Evolutionary conservation across 2,797 vertebrate genomes (phyloP).

Genomic region (Cheirogaleus major): DNA sequence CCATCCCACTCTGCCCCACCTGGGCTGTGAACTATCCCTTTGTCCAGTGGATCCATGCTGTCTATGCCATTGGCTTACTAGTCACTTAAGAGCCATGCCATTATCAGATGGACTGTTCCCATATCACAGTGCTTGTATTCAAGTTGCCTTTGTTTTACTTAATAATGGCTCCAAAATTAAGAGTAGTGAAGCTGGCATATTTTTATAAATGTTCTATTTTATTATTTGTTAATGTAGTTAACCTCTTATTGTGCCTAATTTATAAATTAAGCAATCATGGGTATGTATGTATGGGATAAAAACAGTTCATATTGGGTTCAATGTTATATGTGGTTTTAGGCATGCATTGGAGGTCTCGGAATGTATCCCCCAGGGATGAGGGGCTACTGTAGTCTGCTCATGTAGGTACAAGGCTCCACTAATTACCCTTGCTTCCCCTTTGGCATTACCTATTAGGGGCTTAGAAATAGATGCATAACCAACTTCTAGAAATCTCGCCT

Average conservation of each 20-base stretch:
- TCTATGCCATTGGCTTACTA: no score
- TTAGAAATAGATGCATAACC: neutral
- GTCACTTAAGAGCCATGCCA: neutral
- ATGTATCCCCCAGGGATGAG: neutral
- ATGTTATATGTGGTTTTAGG: neutral
- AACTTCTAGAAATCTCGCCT: neutral
- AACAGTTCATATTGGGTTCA: neutral
- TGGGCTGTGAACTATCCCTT: neutral
- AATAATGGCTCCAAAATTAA: neutral
- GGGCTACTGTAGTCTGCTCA: neutral
- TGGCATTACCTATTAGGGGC: rapidly evolving
- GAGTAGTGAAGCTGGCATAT: neutral
- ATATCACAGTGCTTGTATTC: neutral
- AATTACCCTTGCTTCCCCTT: neutral
- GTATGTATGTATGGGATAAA: neutral
- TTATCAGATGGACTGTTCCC: neutral
- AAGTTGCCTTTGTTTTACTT: neutral
- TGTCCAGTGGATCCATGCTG: neutral
- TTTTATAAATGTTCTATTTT: neutral
- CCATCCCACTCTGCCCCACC: neutral
- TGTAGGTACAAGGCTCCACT: rapidly evolving
- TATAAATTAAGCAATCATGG: neutral
- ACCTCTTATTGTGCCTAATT: neutral
- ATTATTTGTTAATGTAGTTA: neutral
- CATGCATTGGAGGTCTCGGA: neutral